Conservation (phyloP, 2,888 invertebrate genomes). For the Boloria selene region DNA sequence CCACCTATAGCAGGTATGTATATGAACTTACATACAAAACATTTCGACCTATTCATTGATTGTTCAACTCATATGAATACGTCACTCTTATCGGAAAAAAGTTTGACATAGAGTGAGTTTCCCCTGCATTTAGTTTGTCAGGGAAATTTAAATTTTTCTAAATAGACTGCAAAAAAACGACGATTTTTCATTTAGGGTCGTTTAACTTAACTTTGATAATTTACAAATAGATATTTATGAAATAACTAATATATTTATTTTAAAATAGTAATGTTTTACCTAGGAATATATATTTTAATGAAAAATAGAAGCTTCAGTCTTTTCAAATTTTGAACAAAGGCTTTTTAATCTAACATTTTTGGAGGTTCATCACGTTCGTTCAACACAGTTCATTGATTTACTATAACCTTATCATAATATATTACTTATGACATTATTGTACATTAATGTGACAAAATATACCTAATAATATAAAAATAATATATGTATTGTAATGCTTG, state of each 20-base stretch:
- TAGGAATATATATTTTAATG: conserved; percentile 10
- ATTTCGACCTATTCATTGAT: conserved; percentile 38
- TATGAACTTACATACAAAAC: conserved; percentile 18
- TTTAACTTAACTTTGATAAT: background rate
- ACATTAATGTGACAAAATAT: no score
- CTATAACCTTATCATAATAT: background rate
- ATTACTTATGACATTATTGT: background rate
- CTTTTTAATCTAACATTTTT: conserved; percentile 18
- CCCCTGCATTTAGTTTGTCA: conserved; percentile 35
- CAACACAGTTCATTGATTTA: conserved; percentile 7
- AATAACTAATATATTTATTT: background rate
- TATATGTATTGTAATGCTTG: no score
- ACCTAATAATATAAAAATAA: no score
- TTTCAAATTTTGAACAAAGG: conserved; percentile 12
- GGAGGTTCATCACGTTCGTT: conserved; percentile 10
- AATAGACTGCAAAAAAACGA: conserved; percentile 29
- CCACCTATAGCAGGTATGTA: conserved; percentile 1
- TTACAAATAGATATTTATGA: conserved; percentile 2
- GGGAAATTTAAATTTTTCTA: conserved; percentile 32
- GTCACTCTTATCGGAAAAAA: conserved; percentile 71
- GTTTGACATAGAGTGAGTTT: conserved; percentile 51
- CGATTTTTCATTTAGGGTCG: conserved; percentile 11
- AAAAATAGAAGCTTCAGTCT: conserved; percentile 14
- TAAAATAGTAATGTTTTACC: background rate
- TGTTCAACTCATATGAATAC: conserved; percentile 75